Evolutionary conservation across 1,140 invertebrate species (phyloP).

Genomic region (Atopsyche davidsoni): DNA sequence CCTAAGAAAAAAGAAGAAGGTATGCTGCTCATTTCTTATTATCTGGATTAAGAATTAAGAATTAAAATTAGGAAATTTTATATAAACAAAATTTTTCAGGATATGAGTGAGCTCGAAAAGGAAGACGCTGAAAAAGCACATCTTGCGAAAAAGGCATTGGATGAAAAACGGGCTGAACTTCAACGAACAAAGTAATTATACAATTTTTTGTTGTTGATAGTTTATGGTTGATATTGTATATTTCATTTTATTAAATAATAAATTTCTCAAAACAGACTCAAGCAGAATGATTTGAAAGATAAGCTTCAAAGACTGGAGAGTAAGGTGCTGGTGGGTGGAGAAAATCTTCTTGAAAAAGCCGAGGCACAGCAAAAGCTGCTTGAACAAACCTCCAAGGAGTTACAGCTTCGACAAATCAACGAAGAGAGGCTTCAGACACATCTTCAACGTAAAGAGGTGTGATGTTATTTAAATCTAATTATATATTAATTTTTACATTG

Average conservation of each 20-base stretch:
- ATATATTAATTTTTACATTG: background rate
- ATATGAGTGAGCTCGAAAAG: slow-evolving; percentile 45
- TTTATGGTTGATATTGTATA: background rate
- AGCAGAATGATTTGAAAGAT: slow-evolving; percentile 71
- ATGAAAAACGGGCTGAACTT: slow-evolving; percentile 51
- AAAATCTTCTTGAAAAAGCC: slow-evolving; percentile 96
- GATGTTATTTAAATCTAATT: slow-evolving; percentile 40
- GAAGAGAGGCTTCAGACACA: slow-evolving; percentile 78
- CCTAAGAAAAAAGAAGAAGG: slow-evolving; percentile 33
- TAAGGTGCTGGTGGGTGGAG: slow-evolving; percentile 95
- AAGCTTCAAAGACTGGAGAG: slow-evolving; percentile 89
- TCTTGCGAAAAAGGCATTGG: slow-evolving; percentile 51
- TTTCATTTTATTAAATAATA: background rate
- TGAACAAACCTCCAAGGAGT: slow-evolving; percentile 83
- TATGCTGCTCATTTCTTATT: background rate
- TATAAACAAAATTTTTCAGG: slow-evolving; percentile 41
- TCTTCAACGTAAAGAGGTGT: slow-evolving; percentile 81
- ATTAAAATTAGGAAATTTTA: slow-evolving; percentile 4
- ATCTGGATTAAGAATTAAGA: slow-evolving; percentile 1
- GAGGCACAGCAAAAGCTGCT: slow-evolving; percentile 88
- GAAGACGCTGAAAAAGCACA: slow-evolving; percentile 58
- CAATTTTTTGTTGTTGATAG: slow-evolving; percentile 1
- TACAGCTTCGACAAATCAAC: slow-evolving; percentile 75
- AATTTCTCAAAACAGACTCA: slow-evolving; percentile 47
- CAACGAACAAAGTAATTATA: slow-evolving; percentile 47